phyloP scores from a whole-genome alignment of 35 echinoderm and acorn worm genomes.

The Apostichopus japonicus region DNA sequence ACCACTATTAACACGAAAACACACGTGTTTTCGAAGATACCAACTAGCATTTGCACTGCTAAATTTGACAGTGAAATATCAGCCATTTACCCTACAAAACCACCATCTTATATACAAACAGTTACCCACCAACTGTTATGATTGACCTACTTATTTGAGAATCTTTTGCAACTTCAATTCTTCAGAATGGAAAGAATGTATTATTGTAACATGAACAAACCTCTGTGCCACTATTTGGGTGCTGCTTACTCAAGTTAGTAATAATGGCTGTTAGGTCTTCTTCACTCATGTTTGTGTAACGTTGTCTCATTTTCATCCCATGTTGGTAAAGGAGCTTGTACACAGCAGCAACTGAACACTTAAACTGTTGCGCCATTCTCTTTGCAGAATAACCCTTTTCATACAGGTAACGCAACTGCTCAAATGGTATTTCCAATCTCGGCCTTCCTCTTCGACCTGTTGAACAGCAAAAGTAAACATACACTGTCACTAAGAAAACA shows the following conservation, averaged over 20 bases:
- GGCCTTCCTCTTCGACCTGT: conserved; percentile 15
- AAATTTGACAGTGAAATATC: too few species aligned
- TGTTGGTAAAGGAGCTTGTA: not conserved
- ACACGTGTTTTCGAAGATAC: not conserved
- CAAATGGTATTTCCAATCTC: not conserved
- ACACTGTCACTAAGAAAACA: too few species aligned
- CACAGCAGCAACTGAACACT: not conserved
- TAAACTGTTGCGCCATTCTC: conserved; percentile 20
- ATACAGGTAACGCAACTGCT: conserved; percentile 25
- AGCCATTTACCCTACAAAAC: not conserved
- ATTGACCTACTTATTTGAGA: not conserved
- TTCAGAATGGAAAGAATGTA: too few species aligned
- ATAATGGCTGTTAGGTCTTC: not conserved
- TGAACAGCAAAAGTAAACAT: not conserved
- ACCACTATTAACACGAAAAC: too few species aligned
- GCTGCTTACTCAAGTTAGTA: not conserved
- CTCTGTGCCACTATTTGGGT: conserved; percentile 37
- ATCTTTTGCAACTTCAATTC: too few species aligned
- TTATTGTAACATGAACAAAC: not conserved
- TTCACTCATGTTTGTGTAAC: conserved; percentile 23
- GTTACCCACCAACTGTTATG: not conserved
- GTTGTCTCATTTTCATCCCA: conserved; percentile 17
- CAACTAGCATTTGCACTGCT: not conserved
- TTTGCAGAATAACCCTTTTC: conserved; percentile 34
- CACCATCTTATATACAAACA: not conserved